These are phyloP conservation scores for Toxotes lorentzi DNA, from an alignment of 2,797 vertebrate species.

Conservation along the genomic window DNA sequence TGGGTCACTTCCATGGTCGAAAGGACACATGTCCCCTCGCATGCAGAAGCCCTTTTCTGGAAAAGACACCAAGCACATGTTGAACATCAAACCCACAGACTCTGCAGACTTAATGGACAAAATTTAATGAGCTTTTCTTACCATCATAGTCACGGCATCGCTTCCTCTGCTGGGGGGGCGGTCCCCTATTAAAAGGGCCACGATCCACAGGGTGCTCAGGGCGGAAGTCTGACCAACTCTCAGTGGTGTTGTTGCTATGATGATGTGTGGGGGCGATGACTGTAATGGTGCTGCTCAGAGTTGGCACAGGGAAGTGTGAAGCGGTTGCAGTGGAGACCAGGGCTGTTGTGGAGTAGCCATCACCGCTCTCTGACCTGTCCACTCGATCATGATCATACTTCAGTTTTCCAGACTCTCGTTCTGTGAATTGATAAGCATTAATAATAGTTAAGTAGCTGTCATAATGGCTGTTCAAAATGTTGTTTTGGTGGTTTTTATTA, in stretches of 20 bases:
- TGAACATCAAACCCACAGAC: constrained; percentile 5
- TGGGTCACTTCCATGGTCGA: constrained; percentile 97
- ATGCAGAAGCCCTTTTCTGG: constrained; percentile 98
- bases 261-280: constrained; percentile 95
- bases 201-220: constrained; percentile 92
- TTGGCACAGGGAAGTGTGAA: constrained; percentile 93
- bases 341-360: constrained; percentile 89
- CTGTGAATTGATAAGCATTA: constrained; percentile 75
- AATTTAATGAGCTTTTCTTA: constrained; percentile 67
- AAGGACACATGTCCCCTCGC: constrained; percentile 98
- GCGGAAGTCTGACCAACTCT: constrained; percentile 96
- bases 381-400: constrained; percentile 92
- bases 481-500: background rate
- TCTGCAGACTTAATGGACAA: background rate
- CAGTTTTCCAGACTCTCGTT: constrained; percentile 92
- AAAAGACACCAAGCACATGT: constrained; percentile 37
- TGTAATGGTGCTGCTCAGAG: constrained; percentile 96
- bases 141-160: constrained; percentile 98
- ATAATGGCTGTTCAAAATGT: background rate
- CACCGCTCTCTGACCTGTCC: constrained; percentile 89
- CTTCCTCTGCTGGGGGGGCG: constrained; percentile 91
- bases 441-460: background rate
- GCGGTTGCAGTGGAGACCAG: constrained; percentile 89
- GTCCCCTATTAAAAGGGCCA: constrained; percentile 89
- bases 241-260: constrained; percentile 94